Percentiles rank a stretch among this genome's conserved stretches.
These are phyloP conservation scores for Acyrthosiphon pisum DNA, from an alignment of 1,140 invertebrate genomes.

Conservation along the genomic window DNA sequence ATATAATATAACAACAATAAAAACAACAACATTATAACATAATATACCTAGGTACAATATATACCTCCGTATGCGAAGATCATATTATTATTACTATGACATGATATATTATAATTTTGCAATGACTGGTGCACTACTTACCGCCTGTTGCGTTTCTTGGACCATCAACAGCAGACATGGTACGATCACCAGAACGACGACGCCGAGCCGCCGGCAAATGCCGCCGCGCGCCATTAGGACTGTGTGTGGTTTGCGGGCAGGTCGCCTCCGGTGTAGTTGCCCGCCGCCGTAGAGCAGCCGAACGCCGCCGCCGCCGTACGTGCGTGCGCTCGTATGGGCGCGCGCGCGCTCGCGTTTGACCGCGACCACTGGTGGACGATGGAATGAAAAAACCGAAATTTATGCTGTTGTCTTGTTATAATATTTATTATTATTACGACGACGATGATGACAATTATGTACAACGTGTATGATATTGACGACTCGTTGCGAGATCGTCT, in stretches of 20 bases:
- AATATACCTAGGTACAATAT: not conserved
- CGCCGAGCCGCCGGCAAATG: slow-evolving; percentile 1
- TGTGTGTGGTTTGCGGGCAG: not conserved
- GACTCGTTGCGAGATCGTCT: not conserved
- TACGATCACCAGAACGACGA: not conserved
- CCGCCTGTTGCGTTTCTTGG: slow-evolving; percentile 38
- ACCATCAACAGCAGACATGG: slow-evolving; percentile 34
- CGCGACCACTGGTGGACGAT: not conserved
- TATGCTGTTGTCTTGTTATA: not conserved
- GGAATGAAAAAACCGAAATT: not conserved
- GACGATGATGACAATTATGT: too few species aligned
- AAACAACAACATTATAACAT: not conserved
- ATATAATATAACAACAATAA: not conserved
- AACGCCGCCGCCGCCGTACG: not conserved
- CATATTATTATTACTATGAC: not conserved
- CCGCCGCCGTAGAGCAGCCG: not conserved
- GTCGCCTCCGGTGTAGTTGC: not conserved
- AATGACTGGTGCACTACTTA: slow-evolving; percentile 5
- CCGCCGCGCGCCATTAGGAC: slow-evolving; percentile 24
- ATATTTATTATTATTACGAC: too few species aligned
- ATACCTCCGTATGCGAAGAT: not conserved
- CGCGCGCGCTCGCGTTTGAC: not conserved
- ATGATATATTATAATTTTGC: not conserved
- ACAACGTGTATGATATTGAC: not conserved
- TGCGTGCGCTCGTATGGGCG: not conserved